Conservation (phyloP, 2,888 invertebrate species). For the Acutogordius australiensis region DNA sequence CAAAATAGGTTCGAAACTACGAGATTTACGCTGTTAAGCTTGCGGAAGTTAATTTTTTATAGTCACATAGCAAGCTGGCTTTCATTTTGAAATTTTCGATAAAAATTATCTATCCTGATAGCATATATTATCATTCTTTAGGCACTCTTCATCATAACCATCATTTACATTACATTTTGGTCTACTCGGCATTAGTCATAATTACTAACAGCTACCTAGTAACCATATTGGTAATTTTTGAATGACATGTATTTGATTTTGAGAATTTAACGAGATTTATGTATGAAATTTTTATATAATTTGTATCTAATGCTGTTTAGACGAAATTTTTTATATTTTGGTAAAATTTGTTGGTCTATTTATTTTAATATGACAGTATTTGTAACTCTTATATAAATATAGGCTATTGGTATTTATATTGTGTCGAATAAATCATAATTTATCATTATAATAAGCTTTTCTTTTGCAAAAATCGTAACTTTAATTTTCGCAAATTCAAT, state of each 20-base stretch:
- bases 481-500: no score
- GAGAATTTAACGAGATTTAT: background rate
- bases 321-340: no score
- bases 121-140: conserved; percentile 24
- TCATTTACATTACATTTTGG: conserved; percentile 87
- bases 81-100: conserved; percentile 68
- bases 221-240: conserved; percentile 59
- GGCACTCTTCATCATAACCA: conserved; percentile 86
- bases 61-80: conserved; percentile 75
- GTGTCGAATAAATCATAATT: no score
- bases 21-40: conserved; percentile 68
- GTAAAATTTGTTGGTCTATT: no score
- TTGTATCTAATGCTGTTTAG: no score
- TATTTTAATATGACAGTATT: no score
- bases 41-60: conserved; percentile 81
- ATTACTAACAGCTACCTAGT: conserved; percentile 93
- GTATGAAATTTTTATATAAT: background rate
- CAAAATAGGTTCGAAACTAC: conserved; percentile 37
- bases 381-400: no score
- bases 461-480: no score
- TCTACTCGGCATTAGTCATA: conserved; percentile 92
- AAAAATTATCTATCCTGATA: conserved; percentile 89
- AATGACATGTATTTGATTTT: background rate
- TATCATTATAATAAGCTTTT: no score
- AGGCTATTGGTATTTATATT: no score